Evolutionary conservation across 1,140 invertebrate genomes (phyloP).

Genomic region (Bombus confusus): DNA sequence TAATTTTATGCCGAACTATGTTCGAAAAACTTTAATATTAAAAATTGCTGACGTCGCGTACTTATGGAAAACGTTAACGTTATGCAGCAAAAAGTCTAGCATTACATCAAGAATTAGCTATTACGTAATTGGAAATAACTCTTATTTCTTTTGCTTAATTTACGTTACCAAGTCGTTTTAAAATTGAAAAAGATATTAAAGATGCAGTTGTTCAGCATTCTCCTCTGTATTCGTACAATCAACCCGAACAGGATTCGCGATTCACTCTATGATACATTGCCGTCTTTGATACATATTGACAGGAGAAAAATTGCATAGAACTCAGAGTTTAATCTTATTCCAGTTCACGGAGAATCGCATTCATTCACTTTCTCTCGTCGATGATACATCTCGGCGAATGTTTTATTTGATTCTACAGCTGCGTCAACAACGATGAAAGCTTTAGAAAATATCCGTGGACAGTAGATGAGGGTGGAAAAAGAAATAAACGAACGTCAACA

Average conservation of each 20-base stretch:
- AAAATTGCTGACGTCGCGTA: too few relatives aligned
- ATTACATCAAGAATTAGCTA: too few relatives aligned
- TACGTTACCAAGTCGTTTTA: neutral
- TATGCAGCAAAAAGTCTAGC: too few relatives aligned
- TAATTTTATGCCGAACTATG: too few relatives aligned
- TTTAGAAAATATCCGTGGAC: neutral
- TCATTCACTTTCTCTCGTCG: neutral
- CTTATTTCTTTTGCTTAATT: too few relatives aligned
- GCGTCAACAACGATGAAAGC: neutral
- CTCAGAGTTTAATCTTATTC: slow-evolving; percentile 41
- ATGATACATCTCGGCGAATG: neutral
- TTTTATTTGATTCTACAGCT: neutral
- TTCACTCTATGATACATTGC: slow-evolving; percentile 10
- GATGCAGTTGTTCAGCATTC: too few relatives aligned
- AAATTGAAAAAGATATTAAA: neutral
- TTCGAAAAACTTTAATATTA: too few relatives aligned
- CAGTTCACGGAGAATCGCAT: neutral
- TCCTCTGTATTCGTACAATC: neutral
- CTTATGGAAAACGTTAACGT: too few relatives aligned
- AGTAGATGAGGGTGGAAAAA: neutral
- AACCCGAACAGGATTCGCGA: slow-evolving; percentile 29
- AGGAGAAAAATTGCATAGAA: slow-evolving; percentile 41
- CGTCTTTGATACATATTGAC: slow-evolving; percentile 25
- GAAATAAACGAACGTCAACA: neutral
- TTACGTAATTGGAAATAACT: too few relatives aligned